phyloP scores from a whole-genome alignment of 2,113 vertebrate genomes.

The Orycteropus afer region DNA sequence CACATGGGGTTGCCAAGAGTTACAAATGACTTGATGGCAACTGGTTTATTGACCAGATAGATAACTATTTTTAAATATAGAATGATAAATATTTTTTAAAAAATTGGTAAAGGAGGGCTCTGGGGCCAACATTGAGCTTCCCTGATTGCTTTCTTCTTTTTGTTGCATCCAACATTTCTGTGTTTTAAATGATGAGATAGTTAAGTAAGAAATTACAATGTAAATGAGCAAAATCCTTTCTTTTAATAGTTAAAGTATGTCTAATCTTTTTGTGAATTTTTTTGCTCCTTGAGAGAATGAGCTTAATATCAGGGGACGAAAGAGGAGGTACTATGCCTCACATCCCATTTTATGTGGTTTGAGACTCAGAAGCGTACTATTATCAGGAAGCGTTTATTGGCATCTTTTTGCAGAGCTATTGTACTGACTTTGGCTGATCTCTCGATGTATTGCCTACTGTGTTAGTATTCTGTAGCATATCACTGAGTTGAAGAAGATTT shows the following conservation, averaged over 20 bases:
- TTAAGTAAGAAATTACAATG: neutral
- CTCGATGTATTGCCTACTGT: neutral
- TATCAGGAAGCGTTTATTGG: neutral
- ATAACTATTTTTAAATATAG: constrained; percentile 23
- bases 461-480: neutral
- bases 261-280: constrained; percentile 35
- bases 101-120: neutral
- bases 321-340: neutral
- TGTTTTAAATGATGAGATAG: neutral
- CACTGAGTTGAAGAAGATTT: neutral
- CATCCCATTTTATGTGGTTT: constrained; percentile 11
- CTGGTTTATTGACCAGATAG: neutral
- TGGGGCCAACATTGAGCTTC: neutral
- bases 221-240: neutral
- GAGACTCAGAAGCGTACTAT: neutral
- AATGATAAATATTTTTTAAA: neutral
- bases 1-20: neutral
- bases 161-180: neutral
- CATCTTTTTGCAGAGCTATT: neutral
- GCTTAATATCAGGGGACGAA: neutral
- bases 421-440: neutral
- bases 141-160: constrained; percentile 12
- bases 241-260: neutral
- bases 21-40: neutral
- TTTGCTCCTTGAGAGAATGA: constrained; percentile 12